Evolutionary conservation across 2,797 vertebrate genomes (phyloP).

Genomic region (Enteromius unitaeniatus): DNA sequence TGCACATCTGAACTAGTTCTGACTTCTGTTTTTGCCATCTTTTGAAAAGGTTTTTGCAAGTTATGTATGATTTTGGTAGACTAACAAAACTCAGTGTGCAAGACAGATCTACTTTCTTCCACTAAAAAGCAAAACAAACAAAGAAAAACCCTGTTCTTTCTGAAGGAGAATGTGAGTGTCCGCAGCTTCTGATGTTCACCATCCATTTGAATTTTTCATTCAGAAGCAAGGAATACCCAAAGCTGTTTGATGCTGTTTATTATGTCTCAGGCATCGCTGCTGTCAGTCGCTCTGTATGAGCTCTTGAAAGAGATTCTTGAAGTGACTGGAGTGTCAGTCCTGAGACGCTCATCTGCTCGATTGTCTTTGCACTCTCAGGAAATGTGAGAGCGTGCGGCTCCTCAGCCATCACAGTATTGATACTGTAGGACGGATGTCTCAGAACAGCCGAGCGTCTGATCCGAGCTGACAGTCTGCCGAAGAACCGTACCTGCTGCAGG

Average conservation of each 20-base stretch:
- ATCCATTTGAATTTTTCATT: conserved; percentile 60
- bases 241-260: conserved; percentile 81
- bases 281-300: conserved; percentile 81
- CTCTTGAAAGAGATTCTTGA: conserved; percentile 86
- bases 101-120: conserved; percentile 59
- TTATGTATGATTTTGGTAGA: background rate
- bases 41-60: background rate
- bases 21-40: background rate
- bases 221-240: conserved; percentile 74
- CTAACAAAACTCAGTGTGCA: conserved; percentile 24
- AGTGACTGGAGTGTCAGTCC: conserved; percentile 84
- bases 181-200: conserved; percentile 51
- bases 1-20: background rate
- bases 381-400: conserved; percentile 79
- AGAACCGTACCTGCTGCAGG: conserved; percentile 78
- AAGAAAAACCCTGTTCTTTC: conserved; percentile 67
- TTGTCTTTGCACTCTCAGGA: conserved; percentile 80
- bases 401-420: conserved; percentile 84
- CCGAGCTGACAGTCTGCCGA: conserved; percentile 78
- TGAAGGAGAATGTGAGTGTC: conserved; percentile 56
- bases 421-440: conserved; percentile 83
- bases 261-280: conserved; percentile 76
- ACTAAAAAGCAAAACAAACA: conserved; percentile 54
- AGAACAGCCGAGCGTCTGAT: conserved; percentile 77
- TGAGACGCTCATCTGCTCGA: conserved; percentile 81